A percentile compares a stretch with the other conserved stretches of the same genome.
phyloP scores from a whole-genome alignment of 2,888 invertebrate species.

The Leptinotarsa rubiginosa region DNA sequence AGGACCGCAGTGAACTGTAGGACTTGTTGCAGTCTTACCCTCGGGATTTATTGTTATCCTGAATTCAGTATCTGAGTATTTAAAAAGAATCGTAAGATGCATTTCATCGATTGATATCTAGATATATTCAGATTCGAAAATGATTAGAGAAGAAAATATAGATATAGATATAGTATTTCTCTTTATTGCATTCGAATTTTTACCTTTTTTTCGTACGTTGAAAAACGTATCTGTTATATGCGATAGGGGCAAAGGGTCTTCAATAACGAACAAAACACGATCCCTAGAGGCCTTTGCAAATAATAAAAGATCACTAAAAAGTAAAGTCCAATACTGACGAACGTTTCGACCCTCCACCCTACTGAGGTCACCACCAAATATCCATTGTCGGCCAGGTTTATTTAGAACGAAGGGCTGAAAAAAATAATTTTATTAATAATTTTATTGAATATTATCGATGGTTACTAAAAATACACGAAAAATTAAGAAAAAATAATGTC shows the following conservation, averaged over 20 bases:
- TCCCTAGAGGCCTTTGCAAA: conserved; percentile 90
- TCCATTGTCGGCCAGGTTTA: conserved; percentile 88
- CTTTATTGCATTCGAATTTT: background rate
- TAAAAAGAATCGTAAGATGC: conserved; percentile 6
- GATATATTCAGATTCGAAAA: too few relatives aligned
- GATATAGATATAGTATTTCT: background rate
- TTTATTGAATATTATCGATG: conserved; percentile 10
- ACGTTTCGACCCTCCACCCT: conserved; percentile 85
- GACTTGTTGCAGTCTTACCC: conserved; percentile 73
- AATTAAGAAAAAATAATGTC: background rate
- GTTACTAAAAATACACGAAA: too few relatives aligned
- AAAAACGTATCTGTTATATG: conserved; percentile 87
- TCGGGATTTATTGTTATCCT: conserved; percentile 80
- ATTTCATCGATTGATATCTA: background rate
- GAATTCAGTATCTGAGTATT: conserved; percentile 82
- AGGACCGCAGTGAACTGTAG: conserved; percentile 80
- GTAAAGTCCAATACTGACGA: conserved; percentile 86
- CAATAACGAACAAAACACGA: conserved; percentile 87
- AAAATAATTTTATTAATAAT: conserved; percentile 33
- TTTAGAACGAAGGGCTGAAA: conserved; percentile 82
- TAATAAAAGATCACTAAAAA: conserved; percentile 86
- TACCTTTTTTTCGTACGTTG: conserved; percentile 86
- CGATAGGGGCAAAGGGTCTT: conserved; percentile 83
- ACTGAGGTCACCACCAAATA: conserved; percentile 87
- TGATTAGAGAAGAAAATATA: background rate